These are phyloP conservation scores for Synchiropus splendidus DNA, from an alignment of 2,113 vertebrate genomes.

Conservation along the genomic window DNA sequence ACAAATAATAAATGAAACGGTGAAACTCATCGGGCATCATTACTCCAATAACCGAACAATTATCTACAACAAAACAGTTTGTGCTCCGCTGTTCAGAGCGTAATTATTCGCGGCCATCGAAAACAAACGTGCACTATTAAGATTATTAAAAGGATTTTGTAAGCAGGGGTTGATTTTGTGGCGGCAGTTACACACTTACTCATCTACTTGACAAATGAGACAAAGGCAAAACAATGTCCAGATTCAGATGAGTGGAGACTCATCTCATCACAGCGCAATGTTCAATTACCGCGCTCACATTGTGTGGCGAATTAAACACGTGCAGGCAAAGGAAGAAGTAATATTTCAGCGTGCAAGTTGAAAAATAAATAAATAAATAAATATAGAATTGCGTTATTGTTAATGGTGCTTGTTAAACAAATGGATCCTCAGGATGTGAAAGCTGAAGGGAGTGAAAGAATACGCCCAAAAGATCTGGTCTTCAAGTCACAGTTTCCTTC, in stretches of 20 bases:
- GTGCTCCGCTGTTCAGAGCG: too few relatives aligned
- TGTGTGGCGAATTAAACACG: slow-evolving; percentile 40
- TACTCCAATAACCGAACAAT: too few relatives aligned
- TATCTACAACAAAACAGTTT: too few relatives aligned
- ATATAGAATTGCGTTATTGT: background rate
- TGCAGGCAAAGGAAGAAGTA: slow-evolving; percentile 12
- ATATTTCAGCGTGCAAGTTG: too few relatives aligned
- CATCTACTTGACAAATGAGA: slow-evolving; percentile 23
- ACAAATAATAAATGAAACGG: too few relatives aligned
- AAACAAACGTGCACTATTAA: background rate
- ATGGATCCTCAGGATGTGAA: too few relatives aligned
- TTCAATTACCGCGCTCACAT: slow-evolving; percentile 34
- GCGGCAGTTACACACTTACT: slow-evolving; percentile 14
- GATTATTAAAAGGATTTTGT: slow-evolving; percentile 9
- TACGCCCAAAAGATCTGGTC: too few relatives aligned
- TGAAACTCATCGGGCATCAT: too few relatives aligned
- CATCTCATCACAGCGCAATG: slow-evolving; percentile 19
- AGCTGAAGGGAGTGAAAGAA: too few relatives aligned
- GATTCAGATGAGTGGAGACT: slow-evolving; percentile 20
- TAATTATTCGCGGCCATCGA: too few relatives aligned
- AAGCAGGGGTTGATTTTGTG: slow-evolving; percentile 7
- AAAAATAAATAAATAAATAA: slow-evolving; percentile 5
- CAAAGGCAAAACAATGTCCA: slow-evolving; percentile 32
- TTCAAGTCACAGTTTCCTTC: too few relatives aligned
- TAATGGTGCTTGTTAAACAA: slow-evolving; percentile 1